Conservation (phyloP, 2,888 invertebrate species). For the Graphium colonna region DNA sequence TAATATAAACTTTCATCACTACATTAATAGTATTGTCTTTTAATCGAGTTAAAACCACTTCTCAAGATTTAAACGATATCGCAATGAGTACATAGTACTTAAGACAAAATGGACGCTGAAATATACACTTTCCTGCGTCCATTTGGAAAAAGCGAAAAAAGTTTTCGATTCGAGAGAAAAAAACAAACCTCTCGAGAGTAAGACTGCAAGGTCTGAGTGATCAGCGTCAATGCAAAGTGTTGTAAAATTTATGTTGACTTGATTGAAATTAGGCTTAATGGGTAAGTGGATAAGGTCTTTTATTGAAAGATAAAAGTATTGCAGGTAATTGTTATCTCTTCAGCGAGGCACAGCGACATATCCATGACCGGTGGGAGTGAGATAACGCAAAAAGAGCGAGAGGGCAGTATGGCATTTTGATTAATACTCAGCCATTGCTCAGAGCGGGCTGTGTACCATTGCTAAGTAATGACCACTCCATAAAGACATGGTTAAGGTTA, state of each 20-base stretch:
- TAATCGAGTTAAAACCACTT: too few relatives aligned
- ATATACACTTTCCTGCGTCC: constrained; percentile 66
- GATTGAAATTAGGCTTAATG: constrained; percentile 25
- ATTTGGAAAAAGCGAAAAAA: constrained; percentile 75
- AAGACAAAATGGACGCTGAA: constrained; percentile 65
- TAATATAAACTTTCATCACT: too few relatives aligned
- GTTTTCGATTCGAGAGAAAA: constrained; percentile 70
- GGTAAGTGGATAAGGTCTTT: constrained; percentile 23
- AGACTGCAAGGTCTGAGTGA: constrained; percentile 71
- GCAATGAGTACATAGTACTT: constrained; percentile 33
- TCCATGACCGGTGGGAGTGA: constrained; percentile 67
- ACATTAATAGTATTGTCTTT: too few relatives aligned
- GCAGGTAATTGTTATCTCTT: constrained; percentile 45
- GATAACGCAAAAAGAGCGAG: constrained; percentile 61
- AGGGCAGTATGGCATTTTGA: constrained; percentile 77
- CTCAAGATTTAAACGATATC: too few relatives aligned
- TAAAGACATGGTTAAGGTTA: constrained; percentile 80
- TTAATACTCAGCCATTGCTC: constrained; percentile 78
- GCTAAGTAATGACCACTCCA: constrained; percentile 80
- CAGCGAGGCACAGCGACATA: constrained; percentile 62
- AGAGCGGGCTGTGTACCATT: constrained; percentile 78
- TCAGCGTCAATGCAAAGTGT: constrained; percentile 36
- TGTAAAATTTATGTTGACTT: constrained; percentile 29
- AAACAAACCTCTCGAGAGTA: constrained; percentile 77
- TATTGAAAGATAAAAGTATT: constrained; percentile 17